Percentiles rank a stretch among this genome's conserved stretches.
Evolutionary conservation across 1,140 invertebrate genomes (phyloP).

Genomic region (Atta texana): DNA sequence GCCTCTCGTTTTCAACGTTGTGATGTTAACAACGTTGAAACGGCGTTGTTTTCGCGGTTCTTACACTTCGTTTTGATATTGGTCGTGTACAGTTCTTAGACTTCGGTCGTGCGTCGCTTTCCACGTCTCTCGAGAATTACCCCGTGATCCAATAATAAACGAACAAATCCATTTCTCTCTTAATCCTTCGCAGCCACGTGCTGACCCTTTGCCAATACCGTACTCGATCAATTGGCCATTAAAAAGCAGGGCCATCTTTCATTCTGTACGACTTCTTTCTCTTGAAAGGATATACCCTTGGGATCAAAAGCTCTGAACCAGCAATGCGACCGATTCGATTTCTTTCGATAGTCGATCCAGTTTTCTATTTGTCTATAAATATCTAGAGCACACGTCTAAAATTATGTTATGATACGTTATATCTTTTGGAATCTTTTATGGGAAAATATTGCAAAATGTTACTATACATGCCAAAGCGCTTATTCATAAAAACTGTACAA

Average conservation of each 20-base stretch:
- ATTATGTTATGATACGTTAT: background rate
- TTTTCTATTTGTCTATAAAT: constrained; percentile 24
- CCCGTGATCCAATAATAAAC: constrained; percentile 52
- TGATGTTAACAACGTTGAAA: constrained; percentile 31
- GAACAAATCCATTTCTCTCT: constrained; percentile 57
- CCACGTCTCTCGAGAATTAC: constrained; percentile 1
- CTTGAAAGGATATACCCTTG: constrained; percentile 28
- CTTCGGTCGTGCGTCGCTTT: constrained; percentile 18
- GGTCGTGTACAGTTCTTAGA: background rate
- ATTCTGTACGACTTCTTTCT: constrained; percentile 33
- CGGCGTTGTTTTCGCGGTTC: constrained; percentile 22
- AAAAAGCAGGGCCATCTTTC: constrained; percentile 55
- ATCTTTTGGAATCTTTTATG: background rate
- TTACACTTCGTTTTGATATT: constrained; percentile 31
- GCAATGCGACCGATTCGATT: constrained; percentile 35
- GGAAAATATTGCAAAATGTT: background rate
- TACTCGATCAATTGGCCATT: constrained; percentile 57
- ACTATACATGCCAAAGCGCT: background rate
- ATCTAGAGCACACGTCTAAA: constrained; percentile 3
- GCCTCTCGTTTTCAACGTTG: constrained; percentile 23
- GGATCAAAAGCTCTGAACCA: constrained; percentile 32
- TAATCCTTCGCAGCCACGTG: constrained; percentile 46
- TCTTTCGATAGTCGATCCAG: constrained; percentile 20
- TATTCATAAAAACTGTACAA: background rate
- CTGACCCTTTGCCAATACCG: constrained; percentile 34